Base-by-base conservation (phyloP, 2,113 vertebrate species). In the Phalacrocorax brasilianus region DNA sequence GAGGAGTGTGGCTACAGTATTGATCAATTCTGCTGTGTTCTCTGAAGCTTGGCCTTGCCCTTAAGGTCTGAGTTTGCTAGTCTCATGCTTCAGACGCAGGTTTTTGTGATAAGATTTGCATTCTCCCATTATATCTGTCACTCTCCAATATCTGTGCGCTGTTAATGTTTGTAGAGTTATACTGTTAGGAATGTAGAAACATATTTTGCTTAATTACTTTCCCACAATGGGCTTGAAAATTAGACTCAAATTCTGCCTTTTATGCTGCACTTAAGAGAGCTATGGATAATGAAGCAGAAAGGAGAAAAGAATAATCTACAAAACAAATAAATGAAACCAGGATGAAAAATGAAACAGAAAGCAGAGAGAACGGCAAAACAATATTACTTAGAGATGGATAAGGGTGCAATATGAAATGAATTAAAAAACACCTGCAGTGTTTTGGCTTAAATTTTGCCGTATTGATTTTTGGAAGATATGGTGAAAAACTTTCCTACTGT, bases 191-290 rank as follows among this genome's bases (percentile, higher is more conserved):
- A 73, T n/a, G 33, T 20, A 75, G 79, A 93, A 87, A 88, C 44
- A 75, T 88, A 91, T 85, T 92, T 96, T 94, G 40, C 83, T 95
- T 97, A 95, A 95, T 93, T 96, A 90, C 65, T 95, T 95, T 77
- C 63, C 52, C 63, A 67, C 67, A 93, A 89, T 85, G 84, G 3
- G 11, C 72, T 91, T 95, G 92, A 95, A 97, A 95, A 95, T 95
- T 93, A 91, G 73, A 55, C 44, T 92, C 44, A 87, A 65, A 94
- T 88, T 93, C 88, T 2, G 11, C 23, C n/a, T 93, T 95, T 96
- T 93, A 85, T 92, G 79, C 38, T 78, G 53, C 83, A 76, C 15
- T 96, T 91, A 94, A 85, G 40, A 87, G 19, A 77, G 73, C 56
- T 84, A 65, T 78, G 62, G 77, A 95, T 97, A 96, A 96, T 96